Evolutionary conservation across 2,888 invertebrate species (phyloP), one percentile per base, ranked within the genome.

Genomic region (Agonopterix heracliana): DNA sequence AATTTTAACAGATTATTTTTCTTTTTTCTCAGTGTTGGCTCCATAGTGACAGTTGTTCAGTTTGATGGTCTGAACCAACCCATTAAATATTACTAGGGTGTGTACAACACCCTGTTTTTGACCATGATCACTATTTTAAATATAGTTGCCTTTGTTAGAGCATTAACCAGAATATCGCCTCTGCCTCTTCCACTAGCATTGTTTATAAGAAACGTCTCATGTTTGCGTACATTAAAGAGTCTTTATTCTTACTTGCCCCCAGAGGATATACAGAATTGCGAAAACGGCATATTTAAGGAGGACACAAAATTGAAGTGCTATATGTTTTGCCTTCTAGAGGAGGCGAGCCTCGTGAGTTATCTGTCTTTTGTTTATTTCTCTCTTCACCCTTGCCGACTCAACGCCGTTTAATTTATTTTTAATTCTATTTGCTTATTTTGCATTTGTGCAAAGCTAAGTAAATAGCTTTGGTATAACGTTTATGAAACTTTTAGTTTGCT

Each of bases 231-330:
- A 81, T 80, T 81, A 79, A 78, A 78, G 68, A 74, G 71, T 74
- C 76, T 81, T 81, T 79, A 84, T 80, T 79, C 68, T 70, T 74
- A 71, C 71, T 79, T 81, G 78, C 68, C 80, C 81, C 78, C 85
- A 89, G 89, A 80, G 80, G 89, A 89, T 74, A 87, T 89, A 75
- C 64, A 71, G 74, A 88, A 89, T 81, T 89, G 89, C 73, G 88
- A 88, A 82, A 82, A 81, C 67, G 89, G 89, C 77, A 86, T 88
- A 81, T 89, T 89, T 82, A 86, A 89, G 76, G 88, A 89, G 69
- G 87, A 89, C 70, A 60, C 68, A 62, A 87, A 87, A 81, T 80
- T 89, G 78, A 87, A 88, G 79, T 87, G 89, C 81, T 89, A 89
- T 76, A 89, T 89, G 89, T 87, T 81, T 79, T 89, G 89, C 73